Base-by-base conservation (phyloP, 1,140 invertebrate genomes). In the Battus philenor region DNA sequence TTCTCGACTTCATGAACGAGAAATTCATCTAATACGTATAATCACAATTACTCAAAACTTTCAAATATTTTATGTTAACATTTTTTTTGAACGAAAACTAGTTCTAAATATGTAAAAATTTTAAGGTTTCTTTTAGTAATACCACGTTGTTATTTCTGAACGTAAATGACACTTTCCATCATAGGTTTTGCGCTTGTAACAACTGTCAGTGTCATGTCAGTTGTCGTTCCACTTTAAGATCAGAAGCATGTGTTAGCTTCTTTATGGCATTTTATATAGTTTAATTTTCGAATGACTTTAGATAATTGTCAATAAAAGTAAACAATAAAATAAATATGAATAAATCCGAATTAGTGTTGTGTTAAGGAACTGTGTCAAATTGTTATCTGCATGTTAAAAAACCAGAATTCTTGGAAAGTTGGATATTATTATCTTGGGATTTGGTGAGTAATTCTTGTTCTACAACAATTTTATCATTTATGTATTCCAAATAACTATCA, bases 371-470 rank as follows among this genome's bases (percentile, higher is more conserved):
- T 65, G 68, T 75, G 71, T 30, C 30, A 48, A 50, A 50, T 44
- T 46, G 43, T 29, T 44, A 50, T 66, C 38, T 57, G 60, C 59
- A 49, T 54, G 50, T 68, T 46, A 33, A 33, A 51, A 58, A 58
- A 54, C 51, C 46, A 29, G 44, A 59, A 51, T 74, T 77, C 69
- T 72, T 61, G 59, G 76, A 75, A 77, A 77, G 69, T 80, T 68
- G 71, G 76, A 71, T 75, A 68, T 58, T 70, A 72, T 73, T 68
- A 72, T 74, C 66, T 62, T 59, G 43, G 55, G 54, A 59, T 68
- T 71, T 61, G 76, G 73, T 80, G 73, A 80, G 76, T 80, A 80
- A 77, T 69, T 39, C 50, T 53, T 57, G 52, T 63, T 47, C 18
- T 20, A 20, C 6, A 20, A 20, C 18, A n/a, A n/a, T n/a, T n/a